These are phyloP conservation scores for Nymphalis c-album DNA, from an alignment of 2,888 invertebrate species.

Conservation along the genomic window DNA sequence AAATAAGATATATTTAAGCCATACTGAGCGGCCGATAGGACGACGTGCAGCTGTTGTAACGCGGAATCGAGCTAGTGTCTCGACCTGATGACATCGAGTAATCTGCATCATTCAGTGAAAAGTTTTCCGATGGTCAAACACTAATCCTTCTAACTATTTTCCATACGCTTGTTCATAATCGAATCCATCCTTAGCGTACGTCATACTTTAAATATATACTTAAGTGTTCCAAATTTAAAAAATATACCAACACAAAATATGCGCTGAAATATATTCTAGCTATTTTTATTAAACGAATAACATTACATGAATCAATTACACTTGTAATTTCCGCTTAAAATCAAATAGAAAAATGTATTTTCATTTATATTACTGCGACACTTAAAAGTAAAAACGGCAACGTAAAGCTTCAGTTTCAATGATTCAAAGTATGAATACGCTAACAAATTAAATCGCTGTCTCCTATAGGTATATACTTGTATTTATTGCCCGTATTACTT, in stretches of 20 bases:
- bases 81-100: slow-evolving; percentile 4
- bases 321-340: not conserved
- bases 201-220: no score
- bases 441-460: slow-evolving; percentile 22
- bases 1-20: slow-evolving; percentile 1
- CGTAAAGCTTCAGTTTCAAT: slow-evolving; percentile 9
- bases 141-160: not conserved
- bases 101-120: slow-evolving; percentile 2
- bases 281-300: not conserved
- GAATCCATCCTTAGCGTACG: no score
- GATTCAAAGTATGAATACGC: slow-evolving; percentile 15
- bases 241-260: not conserved
- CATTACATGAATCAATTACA: not conserved
- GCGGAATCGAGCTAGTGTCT: slow-evolving; percentile 23
- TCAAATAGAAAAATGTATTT: slow-evolving; percentile 1
- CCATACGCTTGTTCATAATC: no score
- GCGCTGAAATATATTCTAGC: not conserved
- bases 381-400: slow-evolving; percentile 13
- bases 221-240: no score
- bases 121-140: not conserved
- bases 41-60: slow-evolving; percentile 11
- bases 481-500: slow-evolving; percentile 35
- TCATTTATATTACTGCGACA: not conserved
- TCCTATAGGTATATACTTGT: slow-evolving; percentile 21
- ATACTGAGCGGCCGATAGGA: not conserved